These are phyloP conservation scores for Palloptera scutellata DNA, from an alignment of 2,888 invertebrate species.

Conservation along the genomic window DNA sequence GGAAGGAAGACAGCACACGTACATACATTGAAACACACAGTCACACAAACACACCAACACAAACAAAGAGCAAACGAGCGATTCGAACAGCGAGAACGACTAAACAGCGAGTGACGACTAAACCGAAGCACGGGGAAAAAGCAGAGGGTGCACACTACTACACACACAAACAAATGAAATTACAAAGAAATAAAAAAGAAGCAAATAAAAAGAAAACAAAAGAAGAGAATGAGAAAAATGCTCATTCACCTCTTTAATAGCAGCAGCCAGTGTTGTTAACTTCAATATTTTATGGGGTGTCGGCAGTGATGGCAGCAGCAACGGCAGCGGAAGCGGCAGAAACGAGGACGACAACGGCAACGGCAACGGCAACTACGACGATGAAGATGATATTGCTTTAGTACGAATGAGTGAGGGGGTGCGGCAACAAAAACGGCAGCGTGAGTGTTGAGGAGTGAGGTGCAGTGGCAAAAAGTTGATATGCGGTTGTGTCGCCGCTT, in stretches of 20 bases:
- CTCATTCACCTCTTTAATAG: slow-evolving; percentile 49
- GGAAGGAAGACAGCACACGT: slow-evolving; percentile 49
- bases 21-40: slow-evolving; percentile 5
- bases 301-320: slow-evolving; percentile 33
- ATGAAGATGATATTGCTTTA: background rate
- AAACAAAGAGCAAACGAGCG: background rate
- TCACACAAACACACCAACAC: slow-evolving; percentile 3
- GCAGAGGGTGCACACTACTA: background rate
- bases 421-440: slow-evolving; percentile 41
- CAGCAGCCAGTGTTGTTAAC: slow-evolving; percentile 48
- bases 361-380: background rate
- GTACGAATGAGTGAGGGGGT: slow-evolving; percentile 49
- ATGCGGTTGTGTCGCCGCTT: slow-evolving; percentile 8
- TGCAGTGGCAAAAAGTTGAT: slow-evolving; percentile 1
- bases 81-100: background rate
- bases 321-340: slow-evolving; percentile 18
- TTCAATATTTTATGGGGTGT: slow-evolving; percentile 59
- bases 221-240: slow-evolving; percentile 18
- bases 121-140: background rate
- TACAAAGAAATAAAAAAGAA: no score
- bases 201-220: no score
- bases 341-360: background rate
- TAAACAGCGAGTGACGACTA: slow-evolving; percentile 16
- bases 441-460: background rate
- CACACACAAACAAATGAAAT: no score